A percentile compares a stretch with the other conserved stretches of the same genome.
These are phyloP conservation scores for Nomada lathburiana DNA, from an alignment of 2,888 invertebrate genomes.

Conservation along the genomic window DNA sequence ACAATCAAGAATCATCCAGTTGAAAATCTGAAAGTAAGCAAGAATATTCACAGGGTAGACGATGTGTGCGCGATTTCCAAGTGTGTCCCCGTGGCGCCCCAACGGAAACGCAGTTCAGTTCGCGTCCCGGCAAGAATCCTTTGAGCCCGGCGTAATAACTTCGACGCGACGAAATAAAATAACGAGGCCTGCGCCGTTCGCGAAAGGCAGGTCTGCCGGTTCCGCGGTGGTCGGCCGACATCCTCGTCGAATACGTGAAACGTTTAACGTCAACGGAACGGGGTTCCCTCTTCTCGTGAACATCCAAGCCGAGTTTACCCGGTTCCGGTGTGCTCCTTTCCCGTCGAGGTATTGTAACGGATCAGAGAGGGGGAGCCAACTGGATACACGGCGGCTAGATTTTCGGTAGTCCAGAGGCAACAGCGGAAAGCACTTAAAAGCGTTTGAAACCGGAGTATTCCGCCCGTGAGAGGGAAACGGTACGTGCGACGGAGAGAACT, in stretches of 20 bases:
- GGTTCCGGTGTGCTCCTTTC: constrained; percentile 16
- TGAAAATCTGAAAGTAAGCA: neutral
- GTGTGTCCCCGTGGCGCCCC: neutral
- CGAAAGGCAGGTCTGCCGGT: neutral
- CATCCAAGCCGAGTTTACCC: constrained; percentile 33
- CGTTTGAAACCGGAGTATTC: constrained; percentile 63
- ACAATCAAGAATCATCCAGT: neutral
- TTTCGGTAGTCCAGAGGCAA: constrained; percentile 63
- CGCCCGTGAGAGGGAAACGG: constrained; percentile 42
- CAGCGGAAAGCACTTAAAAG: constrained; percentile 78
- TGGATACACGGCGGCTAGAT: constrained; percentile 37
- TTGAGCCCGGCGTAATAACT: constrained; percentile 6
- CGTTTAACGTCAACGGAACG: neutral
- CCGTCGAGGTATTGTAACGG: constrained; percentile 37
- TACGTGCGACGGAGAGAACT: constrained; percentile 35
- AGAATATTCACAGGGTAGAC: constrained; percentile 3
- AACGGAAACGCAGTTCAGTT: neutral
- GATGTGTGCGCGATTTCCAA: neutral
- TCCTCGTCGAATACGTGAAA: neutral
- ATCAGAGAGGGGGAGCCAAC: constrained; percentile 14
- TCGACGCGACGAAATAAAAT: constrained; percentile 28
- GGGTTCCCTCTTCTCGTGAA: neutral
- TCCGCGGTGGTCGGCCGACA: neutral
- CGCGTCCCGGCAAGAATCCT: neutral
- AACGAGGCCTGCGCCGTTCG: neutral